Base-by-base conservation (phyloP, 2,888 invertebrate genomes). In the Dryomyza anilis region DNA sequence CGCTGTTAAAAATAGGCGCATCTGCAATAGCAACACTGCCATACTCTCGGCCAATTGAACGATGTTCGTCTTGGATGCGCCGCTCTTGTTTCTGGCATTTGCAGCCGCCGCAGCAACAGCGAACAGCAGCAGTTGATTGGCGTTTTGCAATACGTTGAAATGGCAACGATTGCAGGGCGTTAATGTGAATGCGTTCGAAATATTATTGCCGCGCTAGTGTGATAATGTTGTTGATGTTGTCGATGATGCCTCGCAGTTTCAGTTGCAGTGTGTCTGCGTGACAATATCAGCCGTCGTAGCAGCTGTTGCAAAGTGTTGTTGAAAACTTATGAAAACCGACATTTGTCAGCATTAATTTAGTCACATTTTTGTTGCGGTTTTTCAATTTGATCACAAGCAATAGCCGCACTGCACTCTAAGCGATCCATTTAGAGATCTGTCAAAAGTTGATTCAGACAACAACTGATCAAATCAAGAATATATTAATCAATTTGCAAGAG, bases 111-210 rank as follows among this genome's bases (percentile, higher is more conserved):
- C 50, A 23, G 19, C 43, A 21, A 27, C 23, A 25, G 25, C 50
- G n/a, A 50, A 25, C 25, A 10, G 50, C 10, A 10, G 21, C 63
- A 57, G 55, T 63, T 65, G 65, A 65, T 67, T 67, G 67, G 67
- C 61, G 46, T 66, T 63, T 66, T 59, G 66, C 66, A 62, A 60
- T 60, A 57, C 39, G 48, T 25, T 36, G 60, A 50, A 61, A 62
- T 57, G 57, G 52, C 63, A 46, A 48, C 59, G 29, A 25, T 59
- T 12, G 55, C 55, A 55, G 30, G 59, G 30, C 59, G 46, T 30
- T 30, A 23, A 48, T 56, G 50, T 14, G 33, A 43, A 57, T 55
- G 48, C 43, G 50, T 12, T 19, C 23, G 27, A 30, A 53, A 33
- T 16, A 10, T 19, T 14, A 19, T 30, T 33, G 33, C 6, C 19